Base-by-base conservation (phyloP, 2,113 vertebrate species). In the Sclerurus mexicanus region DNA sequence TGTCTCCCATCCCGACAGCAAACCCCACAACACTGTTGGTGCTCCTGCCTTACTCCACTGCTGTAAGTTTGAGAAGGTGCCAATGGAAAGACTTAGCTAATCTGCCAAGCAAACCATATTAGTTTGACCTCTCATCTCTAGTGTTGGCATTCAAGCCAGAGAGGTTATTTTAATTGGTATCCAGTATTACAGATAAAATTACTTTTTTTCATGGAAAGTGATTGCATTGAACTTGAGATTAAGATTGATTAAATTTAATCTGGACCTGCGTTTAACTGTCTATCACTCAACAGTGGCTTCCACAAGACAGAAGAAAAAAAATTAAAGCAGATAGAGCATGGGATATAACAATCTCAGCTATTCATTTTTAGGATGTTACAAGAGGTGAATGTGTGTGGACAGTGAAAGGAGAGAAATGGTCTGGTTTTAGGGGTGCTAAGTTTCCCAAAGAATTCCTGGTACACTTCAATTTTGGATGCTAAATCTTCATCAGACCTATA, bases 81-180 rank as follows among this genome's bases (percentile, higher is more conserved):
- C 90, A 83, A 25, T 74, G 60, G 80, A 95, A 96, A 92, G 59
- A 71, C 76, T 94, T 86, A 90, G 86, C 93, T 86, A 90, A 88
- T 39, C 50, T 88, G 92, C 92, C 85, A 96, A 96, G 50, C 49
- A 93, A 94, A 92, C 79, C 75, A 55, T 75, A 90, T 83, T 83
- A 90, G 62, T 69, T 97, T 82, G 46, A 47, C 69, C 47, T 95
- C 63, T 90, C 75, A 66, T 81, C 85, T 90, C 68, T 71, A 67
- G 47, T 44, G 64, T 0, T 87, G 79, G 16, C 1, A 0, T 47
- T 95, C 35, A 67, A 74, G 55, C n/a, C 79, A 95, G 59, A 77
- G 47, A 92, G 50, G 64, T 80, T 90, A 74, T 96, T 94, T 93
- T 92, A 90, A 74, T 66, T 95, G 59, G n/a, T 83, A 93, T 22